Percentiles rank a stretch among this genome's conserved stretches.
phyloP scores from a whole-genome alignment of 53 echinoderm and acorn worm genomes.

The Temnopleurus reevesii region DNA sequence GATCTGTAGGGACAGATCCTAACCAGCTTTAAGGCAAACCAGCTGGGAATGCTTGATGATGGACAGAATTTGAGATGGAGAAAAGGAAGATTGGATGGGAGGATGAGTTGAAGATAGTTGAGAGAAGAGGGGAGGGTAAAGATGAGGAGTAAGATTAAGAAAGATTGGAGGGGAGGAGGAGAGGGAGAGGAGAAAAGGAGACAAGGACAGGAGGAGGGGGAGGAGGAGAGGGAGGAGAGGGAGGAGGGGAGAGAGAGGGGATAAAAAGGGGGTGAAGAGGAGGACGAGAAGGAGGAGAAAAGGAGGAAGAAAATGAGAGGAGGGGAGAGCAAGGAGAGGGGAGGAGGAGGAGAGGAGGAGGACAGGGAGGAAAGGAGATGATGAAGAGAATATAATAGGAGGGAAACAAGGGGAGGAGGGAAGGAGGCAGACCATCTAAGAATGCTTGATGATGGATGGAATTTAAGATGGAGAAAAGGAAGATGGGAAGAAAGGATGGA shows the following conservation, averaged over 20 bases:
- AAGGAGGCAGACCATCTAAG: neutral
- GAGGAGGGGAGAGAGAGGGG: neutral
- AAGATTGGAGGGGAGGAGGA: neutral
- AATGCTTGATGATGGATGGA: neutral
- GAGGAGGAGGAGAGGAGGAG: neutral
- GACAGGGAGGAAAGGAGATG: neutral
- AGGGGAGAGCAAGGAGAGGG: neutral
- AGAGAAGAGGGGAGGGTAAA: neutral
- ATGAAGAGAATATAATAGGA: neutral
- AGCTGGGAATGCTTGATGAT: constrained; percentile 26
- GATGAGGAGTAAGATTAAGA: neutral
- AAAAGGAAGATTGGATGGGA: neutral
- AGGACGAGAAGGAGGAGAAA: neutral
- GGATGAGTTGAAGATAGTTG: neutral
- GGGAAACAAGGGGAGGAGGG: neutral
- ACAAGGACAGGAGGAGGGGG: neutral
- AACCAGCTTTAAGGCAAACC: constrained; percentile 16
- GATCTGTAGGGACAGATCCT: neutral
- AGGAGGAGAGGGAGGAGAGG: neutral
- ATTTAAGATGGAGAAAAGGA: neutral
- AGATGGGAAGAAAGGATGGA: neutral
- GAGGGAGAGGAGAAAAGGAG: neutral
- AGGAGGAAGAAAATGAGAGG: neutral
- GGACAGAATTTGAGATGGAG: constrained; percentile 10
- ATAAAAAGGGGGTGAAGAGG: neutral